Base-by-base conservation (phyloP, 2,888 invertebrate species). In the Epirrhoe alternata region DNA sequence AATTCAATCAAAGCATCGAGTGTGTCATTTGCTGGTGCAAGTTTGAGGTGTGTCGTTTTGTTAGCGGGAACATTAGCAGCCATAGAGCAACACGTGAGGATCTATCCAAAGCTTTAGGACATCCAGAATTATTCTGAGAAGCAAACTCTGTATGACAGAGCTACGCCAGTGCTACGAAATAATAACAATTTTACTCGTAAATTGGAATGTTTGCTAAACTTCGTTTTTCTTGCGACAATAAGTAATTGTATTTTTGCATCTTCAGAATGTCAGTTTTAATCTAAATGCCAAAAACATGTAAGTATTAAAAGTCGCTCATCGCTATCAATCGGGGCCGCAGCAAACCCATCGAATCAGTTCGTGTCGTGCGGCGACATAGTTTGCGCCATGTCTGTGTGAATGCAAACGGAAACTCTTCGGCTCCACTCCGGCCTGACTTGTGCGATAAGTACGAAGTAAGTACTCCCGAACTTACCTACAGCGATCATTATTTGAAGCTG, bases 1-100 rank as follows among this genome's bases (percentile, higher is more conserved):
- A 79, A 80, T 84, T 84, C 78, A 83, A 82, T 83, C 82, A 78
- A 75, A 74, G 72, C 77, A 76, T 79, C 72, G 78, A 78, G 75
- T 78, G 74, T 76, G 78, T 78, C 82, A 77, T 81, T 80, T 76
- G 75, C 76, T 63, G 64, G 64, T 64, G 69, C 31, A 61, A 61
- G 67, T 54, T 35, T 45, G 42, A 38, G 49, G 31, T 50, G 16
- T 8, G 30, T 38, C 51, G 63, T 52, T 61, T 47, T 56, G 49
- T n/a, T 7, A 61, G 65, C 66, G 62, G 58, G 35, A 58, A 52
- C 14, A 47, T 16, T 16, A 42, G n/a, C 42, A 42, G 1, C 42
- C 10, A 42, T 12, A 10, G n/a, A 10, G 12, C 12, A 42, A 42
- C 42, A 33, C 7, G 5, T 33, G 38, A 12, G 1, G 12, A 42